Base-by-base conservation (phyloP, 1,140 invertebrate genomes). In the Leguminivora glycinivorella region DNA sequence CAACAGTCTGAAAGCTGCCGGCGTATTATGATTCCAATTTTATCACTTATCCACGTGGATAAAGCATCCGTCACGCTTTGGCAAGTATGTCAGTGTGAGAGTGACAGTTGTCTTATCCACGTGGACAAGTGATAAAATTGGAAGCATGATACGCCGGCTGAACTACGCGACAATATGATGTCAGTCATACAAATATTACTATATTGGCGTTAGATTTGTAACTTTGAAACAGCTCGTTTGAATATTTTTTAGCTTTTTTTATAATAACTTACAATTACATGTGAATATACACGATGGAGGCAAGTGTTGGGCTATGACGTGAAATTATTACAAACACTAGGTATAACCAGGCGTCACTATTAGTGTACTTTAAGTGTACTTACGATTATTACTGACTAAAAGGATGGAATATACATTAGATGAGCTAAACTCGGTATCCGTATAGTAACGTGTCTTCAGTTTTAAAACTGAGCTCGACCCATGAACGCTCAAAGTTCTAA, bases 361-460 rank as follows among this genome's bases (percentile, higher is more conserved):
- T 77, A 81, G 83, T 89, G 87, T 88, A 87, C 84, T 90, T 83
- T 79, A 75, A 83, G 78, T 87, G 87, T 89, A 89, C 86, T 89
- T 87, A 86, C 58, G 73, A 78, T 63, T 71, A 84, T 81, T 84
- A 89, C 74, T 83, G 72, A 77, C 83, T 89, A 88, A 84, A 76
- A 89, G 87, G 89, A 91, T 88, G 87, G 87, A 91, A 91, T 91
- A 91, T 91, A 91, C 87, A 89, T 88, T 89, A 90, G 81, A 81
- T 89, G 87, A 88, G 79, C 82, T 88, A 78, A 73, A 75, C 79
- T 82, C 82, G 7, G 19, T 9, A 7, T 9, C 6, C 9, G 17
- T 52, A 22, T 22, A 19, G 43, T 47, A 52, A 74, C 81, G 76
- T 80, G 81, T n/a, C n/a, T n/a, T n/a, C n/a, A n/a, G n/a, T n/a